These are phyloP conservation scores for Colistium nudipinnis DNA, from an alignment of 2,113 vertebrate species.

Conservation along the genomic window DNA sequence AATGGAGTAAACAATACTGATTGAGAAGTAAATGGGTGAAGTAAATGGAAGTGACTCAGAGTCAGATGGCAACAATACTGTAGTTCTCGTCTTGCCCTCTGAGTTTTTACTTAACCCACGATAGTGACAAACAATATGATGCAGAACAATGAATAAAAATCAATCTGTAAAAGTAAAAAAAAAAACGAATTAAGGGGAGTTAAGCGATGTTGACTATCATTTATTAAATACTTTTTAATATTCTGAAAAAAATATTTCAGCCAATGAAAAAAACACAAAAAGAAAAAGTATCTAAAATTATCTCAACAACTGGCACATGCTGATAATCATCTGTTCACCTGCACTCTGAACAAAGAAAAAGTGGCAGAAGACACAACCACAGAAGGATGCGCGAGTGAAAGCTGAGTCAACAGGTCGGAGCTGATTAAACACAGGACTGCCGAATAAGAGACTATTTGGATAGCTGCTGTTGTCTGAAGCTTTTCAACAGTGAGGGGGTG, in stretches of 20 bases:
- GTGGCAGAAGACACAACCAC: conserved; percentile 26
- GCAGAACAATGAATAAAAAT: neutral
- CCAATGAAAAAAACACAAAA: neutral
- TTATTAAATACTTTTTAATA: neutral
- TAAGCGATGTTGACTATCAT: neutral
- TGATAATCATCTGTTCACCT: conserved; percentile 35
- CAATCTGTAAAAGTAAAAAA: neutral
- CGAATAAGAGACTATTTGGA: conserved; percentile 62
- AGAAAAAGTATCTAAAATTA: neutral
- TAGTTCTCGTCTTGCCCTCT: neutral
- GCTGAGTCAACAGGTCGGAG: conserved; percentile 59
- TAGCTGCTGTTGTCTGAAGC: conserved; percentile 60
- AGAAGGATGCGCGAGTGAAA: conserved; percentile 40
- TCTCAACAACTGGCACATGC: conserved; percentile 26
- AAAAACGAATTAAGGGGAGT: neutral
- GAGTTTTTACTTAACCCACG: conserved; percentile 5
- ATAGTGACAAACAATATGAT: neutral
- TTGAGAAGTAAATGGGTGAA: conserved; percentile 45
- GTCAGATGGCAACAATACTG: conserved; percentile 2
- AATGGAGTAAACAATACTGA: conserved; percentile 61
- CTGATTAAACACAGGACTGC: conserved; percentile 50
- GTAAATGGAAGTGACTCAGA: conserved; percentile 31
- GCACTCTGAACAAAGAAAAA: conserved; percentile 4
- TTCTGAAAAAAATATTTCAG: neutral
- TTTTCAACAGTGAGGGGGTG: conserved; percentile 76